A percentile compares a stretch with the other conserved stretches of the same genome.
Evolutionary conservation across 2,888 invertebrate genomes (phyloP).

Genomic region (Andrena hattorfiana): DNA sequence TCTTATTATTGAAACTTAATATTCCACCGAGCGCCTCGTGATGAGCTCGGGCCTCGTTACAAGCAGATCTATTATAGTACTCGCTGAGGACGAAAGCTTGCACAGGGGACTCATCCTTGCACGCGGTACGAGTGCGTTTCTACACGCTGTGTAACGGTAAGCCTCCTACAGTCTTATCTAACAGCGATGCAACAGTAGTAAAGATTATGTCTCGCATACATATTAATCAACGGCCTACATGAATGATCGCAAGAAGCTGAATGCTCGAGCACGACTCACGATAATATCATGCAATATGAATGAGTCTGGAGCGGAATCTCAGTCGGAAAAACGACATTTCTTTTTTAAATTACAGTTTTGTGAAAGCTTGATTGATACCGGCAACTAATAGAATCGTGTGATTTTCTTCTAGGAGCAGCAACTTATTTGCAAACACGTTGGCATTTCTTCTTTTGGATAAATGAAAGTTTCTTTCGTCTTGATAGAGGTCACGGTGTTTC

Average conservation of each 20-base stretch:
- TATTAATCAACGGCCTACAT: constrained; percentile 63
- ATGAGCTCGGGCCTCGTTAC: background rate
- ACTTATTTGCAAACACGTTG: too few species aligned
- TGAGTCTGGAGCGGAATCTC: constrained; percentile 34
- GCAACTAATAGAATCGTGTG: background rate
- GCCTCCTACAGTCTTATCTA: constrained; percentile 58
- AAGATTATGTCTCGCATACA: constrained; percentile 66
- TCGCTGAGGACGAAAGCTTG: constrained; percentile 28
- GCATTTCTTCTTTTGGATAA: too few species aligned
- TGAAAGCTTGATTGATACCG: constrained; percentile 1
- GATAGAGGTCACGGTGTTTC: too few species aligned
- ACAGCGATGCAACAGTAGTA: constrained; percentile 63
- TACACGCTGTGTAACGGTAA: constrained; percentile 71
- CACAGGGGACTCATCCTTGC: constrained; percentile 31
- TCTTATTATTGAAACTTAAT: constrained; percentile 26
- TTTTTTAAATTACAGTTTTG: constrained; percentile 32
- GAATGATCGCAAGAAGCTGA: constrained; percentile 54
- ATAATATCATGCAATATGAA: constrained; percentile 56
- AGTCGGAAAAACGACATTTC: constrained; percentile 19
- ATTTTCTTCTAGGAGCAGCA: too few species aligned
- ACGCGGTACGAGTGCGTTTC: constrained; percentile 64
- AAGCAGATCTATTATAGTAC: constrained; percentile 17
- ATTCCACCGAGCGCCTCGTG: constrained; percentile 3
- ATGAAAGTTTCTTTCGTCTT: too few species aligned
- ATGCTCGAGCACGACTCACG: constrained; percentile 29